Conservation (phyloP, 2,113 vertebrate genomes). For the Osmerus eperlanus region DNA sequence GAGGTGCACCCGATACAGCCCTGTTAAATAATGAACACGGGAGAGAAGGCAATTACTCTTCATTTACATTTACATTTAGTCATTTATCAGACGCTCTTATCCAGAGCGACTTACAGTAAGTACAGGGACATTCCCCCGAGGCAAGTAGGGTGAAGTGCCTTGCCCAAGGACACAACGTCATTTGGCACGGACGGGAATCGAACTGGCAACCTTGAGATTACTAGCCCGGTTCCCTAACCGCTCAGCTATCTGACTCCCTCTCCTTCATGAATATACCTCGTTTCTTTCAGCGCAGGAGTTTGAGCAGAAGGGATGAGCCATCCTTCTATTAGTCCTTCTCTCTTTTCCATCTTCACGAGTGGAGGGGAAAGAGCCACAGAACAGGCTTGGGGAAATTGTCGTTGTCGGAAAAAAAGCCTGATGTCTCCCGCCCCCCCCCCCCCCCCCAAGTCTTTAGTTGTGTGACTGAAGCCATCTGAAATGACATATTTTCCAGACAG, state of each 20-base stretch:
- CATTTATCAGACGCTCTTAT: too few species aligned
- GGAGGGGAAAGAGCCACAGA: neutral
- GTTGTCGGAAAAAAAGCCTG: neutral
- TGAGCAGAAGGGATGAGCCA: constrained; percentile 56
- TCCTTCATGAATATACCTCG: constrained; percentile 73
- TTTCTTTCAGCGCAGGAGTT: constrained; percentile 46
- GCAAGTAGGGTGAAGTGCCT: too few species aligned
- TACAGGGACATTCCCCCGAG: too few species aligned
- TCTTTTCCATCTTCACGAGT: neutral
- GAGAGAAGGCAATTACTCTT: constrained; percentile 66
- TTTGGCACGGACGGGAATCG: too few species aligned
- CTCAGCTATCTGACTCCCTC: too few species aligned
- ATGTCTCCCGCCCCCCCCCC: too few species aligned
- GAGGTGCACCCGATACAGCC: constrained; percentile 70
- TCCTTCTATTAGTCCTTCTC: constrained; percentile 30
- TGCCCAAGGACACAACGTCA: too few species aligned
- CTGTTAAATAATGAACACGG: constrained; percentile 77
- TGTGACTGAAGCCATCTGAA: constrained; percentile 45
- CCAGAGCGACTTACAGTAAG: too few species aligned
- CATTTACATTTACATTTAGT: too few species aligned
- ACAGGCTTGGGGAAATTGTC: constrained; percentile 29
- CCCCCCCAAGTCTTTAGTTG: neutral
- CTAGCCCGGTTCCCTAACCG: too few species aligned
- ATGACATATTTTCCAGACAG: constrained; percentile 61
- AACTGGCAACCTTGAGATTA: too few species aligned